These are phyloP conservation scores for Tringa solitaria DNA, from an alignment of 2,113 vertebrate genomes.

Conservation along the genomic window DNA sequence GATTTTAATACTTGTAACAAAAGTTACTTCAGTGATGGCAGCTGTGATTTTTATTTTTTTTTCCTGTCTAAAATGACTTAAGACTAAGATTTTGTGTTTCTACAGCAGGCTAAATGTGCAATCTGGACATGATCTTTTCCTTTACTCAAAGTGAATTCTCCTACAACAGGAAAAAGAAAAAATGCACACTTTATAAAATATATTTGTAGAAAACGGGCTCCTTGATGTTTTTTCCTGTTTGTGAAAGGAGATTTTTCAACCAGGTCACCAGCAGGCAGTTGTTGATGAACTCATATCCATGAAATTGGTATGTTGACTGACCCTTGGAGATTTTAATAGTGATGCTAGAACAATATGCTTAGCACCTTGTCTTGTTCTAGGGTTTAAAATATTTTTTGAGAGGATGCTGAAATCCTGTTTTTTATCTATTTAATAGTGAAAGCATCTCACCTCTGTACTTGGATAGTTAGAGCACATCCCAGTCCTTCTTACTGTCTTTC, in stretches of 20 bases:
- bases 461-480: not conserved
- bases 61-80: not conserved
- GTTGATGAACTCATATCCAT: not conserved
- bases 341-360: not conserved
- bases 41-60: not conserved
- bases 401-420: not conserved
- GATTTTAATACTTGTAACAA: not conserved
- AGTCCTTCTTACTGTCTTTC: not conserved
- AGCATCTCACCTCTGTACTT: not conserved
- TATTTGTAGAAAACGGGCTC: not conserved
- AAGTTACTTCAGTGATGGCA: not conserved
- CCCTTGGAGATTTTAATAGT: not conserved
- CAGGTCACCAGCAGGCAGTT: not conserved
- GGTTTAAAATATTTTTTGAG: not conserved
- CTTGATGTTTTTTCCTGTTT: not conserved
- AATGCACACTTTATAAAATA: rapidly evolving
- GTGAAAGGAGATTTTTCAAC: not conserved
- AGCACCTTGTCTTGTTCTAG: not conserved
- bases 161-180: not conserved
- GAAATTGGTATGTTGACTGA: not conserved
- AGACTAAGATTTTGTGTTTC: not conserved
- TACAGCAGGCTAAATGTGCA: not conserved
- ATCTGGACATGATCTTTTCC: not conserved
- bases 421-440: not conserved
- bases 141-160: not conserved